Conservation (phyloP, 2,888 invertebrate genomes). For the Scaptodrosophila latifasciaeformis region DNA sequence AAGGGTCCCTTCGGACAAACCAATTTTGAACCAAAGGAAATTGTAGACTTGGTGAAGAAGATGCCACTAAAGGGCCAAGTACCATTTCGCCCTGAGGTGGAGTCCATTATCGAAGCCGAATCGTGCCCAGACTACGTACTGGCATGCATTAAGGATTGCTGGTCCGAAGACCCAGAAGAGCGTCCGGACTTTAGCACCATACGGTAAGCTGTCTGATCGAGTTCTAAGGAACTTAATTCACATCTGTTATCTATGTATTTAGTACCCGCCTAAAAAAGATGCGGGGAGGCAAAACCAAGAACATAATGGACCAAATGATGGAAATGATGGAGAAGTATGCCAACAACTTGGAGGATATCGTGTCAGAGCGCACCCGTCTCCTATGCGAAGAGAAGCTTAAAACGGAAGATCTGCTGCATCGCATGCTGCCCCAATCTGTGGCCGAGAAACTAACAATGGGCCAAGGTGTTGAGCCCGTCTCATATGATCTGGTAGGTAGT, state of each 20-base stretch:
- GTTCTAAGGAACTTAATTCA: not conserved
- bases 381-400: conserved; percentile 94
- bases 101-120: conserved; percentile 82
- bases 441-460: conserved; percentile 91
- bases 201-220: conserved; percentile 73
- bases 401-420: conserved; percentile 92
- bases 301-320: conserved; percentile 98
- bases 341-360: conserved; percentile 94
- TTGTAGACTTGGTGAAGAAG: conserved; percentile 87
- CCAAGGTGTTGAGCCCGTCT: conserved; percentile 93
- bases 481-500: conserved; percentile 85
- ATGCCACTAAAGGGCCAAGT: conserved; percentile 81
- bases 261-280: conserved; percentile 87
- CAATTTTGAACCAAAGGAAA: conserved; percentile 90
- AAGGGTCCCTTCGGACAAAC: conserved; percentile 91
- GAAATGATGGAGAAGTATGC: conserved; percentile 98
- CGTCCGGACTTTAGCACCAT: conserved; percentile 91
- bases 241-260: not conserved
- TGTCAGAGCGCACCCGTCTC: conserved; percentile 91
- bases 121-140: conserved; percentile 88
- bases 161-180: conserved; percentile 88
- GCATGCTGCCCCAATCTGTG: conserved; percentile 96
- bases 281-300: conserved; percentile 89
- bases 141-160: conserved; percentile 90
- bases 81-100: conserved; percentile 87